These are phyloP conservation scores for Embidobia sp. DNA, from an alignment of 2,888 invertebrate species.

Conservation along the genomic window DNA sequence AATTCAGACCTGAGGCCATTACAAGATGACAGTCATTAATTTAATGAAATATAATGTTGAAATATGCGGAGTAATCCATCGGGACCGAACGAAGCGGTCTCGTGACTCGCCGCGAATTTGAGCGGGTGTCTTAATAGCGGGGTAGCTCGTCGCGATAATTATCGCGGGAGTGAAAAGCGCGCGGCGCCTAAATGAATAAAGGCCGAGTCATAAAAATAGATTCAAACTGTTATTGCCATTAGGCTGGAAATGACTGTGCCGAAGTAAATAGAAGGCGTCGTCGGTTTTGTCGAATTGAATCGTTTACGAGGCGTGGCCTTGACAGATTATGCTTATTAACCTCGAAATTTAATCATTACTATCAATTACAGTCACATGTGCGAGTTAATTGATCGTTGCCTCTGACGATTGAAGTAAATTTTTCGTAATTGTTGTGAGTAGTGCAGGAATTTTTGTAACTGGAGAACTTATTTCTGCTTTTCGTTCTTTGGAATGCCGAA, in stretches of 20 bases:
- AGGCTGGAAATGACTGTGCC: constrained; percentile 12
- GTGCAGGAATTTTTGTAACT: constrained; percentile 3
- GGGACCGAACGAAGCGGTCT: not conserved
- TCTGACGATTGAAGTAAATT: constrained; percentile 10
- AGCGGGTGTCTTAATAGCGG: constrained; percentile 19
- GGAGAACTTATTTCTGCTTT: not conserved
- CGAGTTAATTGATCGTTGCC: constrained; percentile 25
- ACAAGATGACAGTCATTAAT: not conserved
- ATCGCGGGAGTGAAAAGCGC: constrained; percentile 10
- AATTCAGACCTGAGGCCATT: no score
- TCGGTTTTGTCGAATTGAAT: constrained; percentile 18
- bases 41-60: constrained; percentile 5
- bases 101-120: constrained; percentile 3
- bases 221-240: constrained; percentile 4
- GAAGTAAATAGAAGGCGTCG: constrained; percentile 27
- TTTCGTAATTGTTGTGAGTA: constrained; percentile 21
- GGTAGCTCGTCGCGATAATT: constrained; percentile 22
- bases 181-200: constrained; percentile 1
- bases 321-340: constrained; percentile 46
- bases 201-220: constrained; percentile 9
- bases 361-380: constrained; percentile 32
- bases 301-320: constrained; percentile 25
- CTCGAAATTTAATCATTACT: constrained; percentile 43
- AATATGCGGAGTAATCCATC: not conserved
- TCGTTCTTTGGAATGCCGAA: not conserved